A percentile compares a stretch with the other conserved stretches of the same genome.
phyloP scores from a whole-genome alignment of 2,888 invertebrate species.

The Thalpophila matura region DNA sequence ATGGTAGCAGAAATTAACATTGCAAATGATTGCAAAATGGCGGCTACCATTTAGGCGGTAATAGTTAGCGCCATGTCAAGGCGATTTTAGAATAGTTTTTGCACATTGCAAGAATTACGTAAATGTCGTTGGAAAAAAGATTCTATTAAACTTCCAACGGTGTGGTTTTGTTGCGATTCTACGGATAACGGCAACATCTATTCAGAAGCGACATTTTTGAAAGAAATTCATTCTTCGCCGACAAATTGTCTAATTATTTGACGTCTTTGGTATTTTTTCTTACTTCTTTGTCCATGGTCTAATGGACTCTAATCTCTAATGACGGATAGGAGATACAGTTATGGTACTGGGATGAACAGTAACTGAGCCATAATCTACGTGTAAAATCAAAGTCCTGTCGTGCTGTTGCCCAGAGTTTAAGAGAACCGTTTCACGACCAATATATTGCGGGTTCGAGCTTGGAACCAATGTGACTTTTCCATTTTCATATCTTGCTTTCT shows the following conservation, averaged over 20 bases:
- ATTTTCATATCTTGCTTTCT: too few species aligned
- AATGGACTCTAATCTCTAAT: neutral
- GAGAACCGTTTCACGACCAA: too few species aligned
- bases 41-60: conserved; percentile 45
- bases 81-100: conserved; percentile 63
- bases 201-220: conserved; percentile 8
- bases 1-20: conserved; percentile 65
- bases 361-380: neutral
- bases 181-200: conserved; percentile 32
- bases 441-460: too few species aligned
- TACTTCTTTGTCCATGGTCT: neutral
- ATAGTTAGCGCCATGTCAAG: conserved; percentile 64
- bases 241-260: conserved; percentile 11
- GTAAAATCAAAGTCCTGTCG: too few species aligned
- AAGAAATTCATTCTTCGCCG: conserved; percentile 11
- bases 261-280: neutral
- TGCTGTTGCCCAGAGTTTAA: too few species aligned
- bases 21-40: conserved; percentile 58
- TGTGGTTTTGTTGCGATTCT: conserved; percentile 33
- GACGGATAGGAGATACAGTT: neutral
- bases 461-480: too few species aligned
- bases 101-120: conserved; percentile 56
- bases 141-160: conserved; percentile 29
- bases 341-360: neutral
- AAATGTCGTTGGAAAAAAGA: conserved; percentile 39